A percentile compares a stretch with the other conserved stretches of the same genome.
phyloP scores from a whole-genome alignment of 2,113 vertebrate genomes.

The Labrus mixtus region DNA sequence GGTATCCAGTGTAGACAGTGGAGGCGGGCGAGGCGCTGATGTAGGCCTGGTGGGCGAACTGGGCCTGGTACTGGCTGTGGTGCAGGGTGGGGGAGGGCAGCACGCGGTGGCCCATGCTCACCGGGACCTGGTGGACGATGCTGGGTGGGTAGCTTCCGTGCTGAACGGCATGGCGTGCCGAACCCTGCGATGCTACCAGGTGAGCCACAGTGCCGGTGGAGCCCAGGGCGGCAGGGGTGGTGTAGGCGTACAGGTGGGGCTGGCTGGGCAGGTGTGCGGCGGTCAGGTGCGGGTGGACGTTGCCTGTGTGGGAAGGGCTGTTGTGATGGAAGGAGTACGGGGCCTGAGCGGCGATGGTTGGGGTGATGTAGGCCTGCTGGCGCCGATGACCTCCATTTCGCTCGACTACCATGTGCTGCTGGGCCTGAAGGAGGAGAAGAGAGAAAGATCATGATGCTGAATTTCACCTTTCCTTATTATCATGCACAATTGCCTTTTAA shows the following conservation, averaged over 20 bases:
- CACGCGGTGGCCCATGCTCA: slow-evolving; percentile 95
- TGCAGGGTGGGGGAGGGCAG: slow-evolving; percentile 96
- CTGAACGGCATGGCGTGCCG: slow-evolving; percentile 91
- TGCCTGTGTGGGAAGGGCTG: slow-evolving; percentile 91
- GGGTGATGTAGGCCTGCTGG: slow-evolving; percentile 98
- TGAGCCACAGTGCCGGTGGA: slow-evolving; percentile 95
- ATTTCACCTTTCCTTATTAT: background rate
- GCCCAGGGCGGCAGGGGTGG: slow-evolving; percentile 91
- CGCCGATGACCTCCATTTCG: slow-evolving; percentile 90
- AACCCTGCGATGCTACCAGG: slow-evolving; percentile 95
- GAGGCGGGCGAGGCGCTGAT: slow-evolving; percentile 98
- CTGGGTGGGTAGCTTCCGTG: slow-evolving; percentile 92
- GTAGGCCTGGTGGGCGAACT: slow-evolving; percentile 98
- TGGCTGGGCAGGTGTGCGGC: slow-evolving; percentile 93
- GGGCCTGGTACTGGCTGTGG: slow-evolving; percentile 96
- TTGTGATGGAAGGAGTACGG: slow-evolving; percentile 96
- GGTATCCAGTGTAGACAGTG: slow-evolving; percentile 99
- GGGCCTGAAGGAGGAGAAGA: slow-evolving; percentile 82
- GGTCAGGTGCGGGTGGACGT: slow-evolving; percentile 93
- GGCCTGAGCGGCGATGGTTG: slow-evolving; percentile 93
- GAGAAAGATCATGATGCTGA: background rate
- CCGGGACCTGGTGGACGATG: slow-evolving; percentile 97
- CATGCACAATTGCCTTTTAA: no score
- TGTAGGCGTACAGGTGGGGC: slow-evolving; percentile 97
- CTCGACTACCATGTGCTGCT: slow-evolving; percentile 93